Base-by-base conservation (phyloP, 2,797 vertebrate genomes). In the Rallus crepitans region DNA sequence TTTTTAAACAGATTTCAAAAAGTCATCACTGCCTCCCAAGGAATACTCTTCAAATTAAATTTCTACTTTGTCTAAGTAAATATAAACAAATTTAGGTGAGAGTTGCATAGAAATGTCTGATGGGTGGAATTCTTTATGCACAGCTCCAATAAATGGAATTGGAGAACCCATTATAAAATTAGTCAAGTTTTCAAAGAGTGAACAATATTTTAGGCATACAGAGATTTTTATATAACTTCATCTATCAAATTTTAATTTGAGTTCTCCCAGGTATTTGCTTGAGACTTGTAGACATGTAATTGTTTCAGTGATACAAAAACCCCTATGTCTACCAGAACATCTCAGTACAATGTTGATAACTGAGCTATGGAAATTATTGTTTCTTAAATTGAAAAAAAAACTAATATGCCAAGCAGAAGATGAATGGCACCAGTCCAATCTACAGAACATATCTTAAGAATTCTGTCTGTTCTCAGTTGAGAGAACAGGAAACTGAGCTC, bases 371-470 rank as follows among this genome's bases (percentile, higher is more conserved):
- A 87, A 87, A 79, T 82, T 37, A 72, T 48, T 59, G 59, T 42
- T 76, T 95, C 66, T 82, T 69, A 79, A 65, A 84, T 28, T 9
- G 33, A 83, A 93, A 78, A n/a, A 75, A 86, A 75, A 81, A 86
- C 15, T 39, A 50, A 61, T 52, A 76, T 4, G 27, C 20, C 57
- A 76, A 55, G 37, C 20, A 77, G 52, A 75, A 65, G 48, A 90
- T 33, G 24, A 92, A 87, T 64, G 64, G 70, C 60, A 95, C 35
- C 11, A 70, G 59, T 33, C 82, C 57, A 55, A 19, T 55, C 82
- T 64, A 75, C 37, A 65, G 86, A 71, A 8, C 1, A 0, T 14
- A 42, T 35, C 45, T 92, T 55, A 69, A 83, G 45, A 88, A 60
- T 80, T 80, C 33, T 85, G 20, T 25, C 81, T 79, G 42, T 76